Evolutionary conservation across 2,888 invertebrate species (phyloP), one percentile per base, ranked within the genome.

Genomic region (Drosophila hamatofila): DNA sequence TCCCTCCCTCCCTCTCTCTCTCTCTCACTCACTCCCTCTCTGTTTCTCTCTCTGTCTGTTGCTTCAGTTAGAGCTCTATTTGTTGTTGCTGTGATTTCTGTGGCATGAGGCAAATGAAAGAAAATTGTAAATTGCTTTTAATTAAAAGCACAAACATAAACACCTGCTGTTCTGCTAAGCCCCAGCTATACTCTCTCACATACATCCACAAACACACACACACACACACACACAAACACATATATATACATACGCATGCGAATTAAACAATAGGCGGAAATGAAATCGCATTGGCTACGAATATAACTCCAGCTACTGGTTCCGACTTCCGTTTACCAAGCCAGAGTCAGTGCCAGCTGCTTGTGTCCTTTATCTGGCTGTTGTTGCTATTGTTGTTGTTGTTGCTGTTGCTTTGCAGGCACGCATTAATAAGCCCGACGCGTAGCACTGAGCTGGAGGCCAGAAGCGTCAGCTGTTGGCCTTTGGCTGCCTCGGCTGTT

Each of bases 101-200:
- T 72, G 70, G 70, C 64, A 59, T 62, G 58, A 60, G 75, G 73
- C 78, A 74, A 87, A 89, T 83, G 80, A 84, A 82, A 81, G 83
- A 88, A 83, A 81, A 89, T 87, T 87, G 90, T 88, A 90, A 88
- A 88, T 89, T 81, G 83, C 85, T 91, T 90, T 90, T 90, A 90
- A 90, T 90, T 90, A 90, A 90, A 91, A 90, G 87, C 88, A 86
- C 86, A 87, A 86, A 84, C 88, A 88, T 82, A 87, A 88, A 83
- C 86, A 87, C 86, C 86, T 87, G 86, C 86, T 87, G 86, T 86
- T 76, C 73, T 52, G 58, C 55, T 68, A 58, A 58, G 51, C 39
- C 39, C 39, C 51, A 23, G 51, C 46, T 8, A 18, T 39, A 33
- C 48, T 37, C 21, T 42, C 54, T 18, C 41, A 4, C 39, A 11